Base-by-base conservation (phyloP, 2,113 vertebrate genomes). In the Gadus macrocephalus region DNA sequence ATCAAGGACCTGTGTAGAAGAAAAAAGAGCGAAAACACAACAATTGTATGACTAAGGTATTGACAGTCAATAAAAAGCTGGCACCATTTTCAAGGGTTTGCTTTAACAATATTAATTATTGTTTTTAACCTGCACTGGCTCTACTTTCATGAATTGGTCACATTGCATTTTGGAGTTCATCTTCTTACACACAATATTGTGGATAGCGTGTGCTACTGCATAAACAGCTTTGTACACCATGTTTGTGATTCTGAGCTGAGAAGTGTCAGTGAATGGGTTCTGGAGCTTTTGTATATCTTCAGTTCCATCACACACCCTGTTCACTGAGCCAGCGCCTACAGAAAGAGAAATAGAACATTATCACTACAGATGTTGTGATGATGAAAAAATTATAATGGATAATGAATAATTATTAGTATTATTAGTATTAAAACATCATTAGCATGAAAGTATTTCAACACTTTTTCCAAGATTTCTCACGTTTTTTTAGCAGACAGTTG, bases 151-250 rank as follows among this genome's bases (percentile, higher is more conserved):
- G 22, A 70, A 62, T 69, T 77, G 86, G 25, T 87, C 73, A 71
- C 87, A 90, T 0, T 77, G 69, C n/a, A 14, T 28, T 25, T 65
- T 75, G 9, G 28, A 63, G 35, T 76, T 72, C 6, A 11, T 77
- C 35, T 78, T 38, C 28, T 78, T 68, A 73, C 87, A 91, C 11
- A 81, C 62, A 4, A 81, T 20, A 53, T 62, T 72, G 31, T 91
- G 85, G 31, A 91, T 77, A 4, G 88, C 86, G 62, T 91, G 81
- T 22, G 87, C 90, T 62, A 91, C 83, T n/a, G 90, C 89, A 69
- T 91, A 89, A 6, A 85, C 84, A 16, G 90, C 90, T 76, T 91
- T 91, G 62, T 91, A 90, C 25, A 25, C 25, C 25, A 25, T 25
- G 25, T 25, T 25, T 25, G 25, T 25, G 25, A 25, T 25, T 25